Conservation (phyloP, 2,113 vertebrate genomes). For the Gyps fulvus region DNA sequence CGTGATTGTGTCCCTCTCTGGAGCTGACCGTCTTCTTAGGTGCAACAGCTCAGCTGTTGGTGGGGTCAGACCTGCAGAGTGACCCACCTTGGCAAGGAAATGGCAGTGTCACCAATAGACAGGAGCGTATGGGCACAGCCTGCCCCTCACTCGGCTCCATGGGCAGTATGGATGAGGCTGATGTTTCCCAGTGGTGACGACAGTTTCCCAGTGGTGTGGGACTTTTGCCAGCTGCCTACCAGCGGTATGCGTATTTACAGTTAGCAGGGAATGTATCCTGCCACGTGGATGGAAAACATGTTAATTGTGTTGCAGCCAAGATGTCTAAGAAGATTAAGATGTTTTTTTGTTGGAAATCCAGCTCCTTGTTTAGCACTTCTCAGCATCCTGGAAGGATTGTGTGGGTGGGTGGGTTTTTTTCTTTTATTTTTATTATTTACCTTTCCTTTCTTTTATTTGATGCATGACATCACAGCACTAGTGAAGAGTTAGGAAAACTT, state of each 20-base stretch:
- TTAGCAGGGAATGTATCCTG: slow-evolving; percentile 4
- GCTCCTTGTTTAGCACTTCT: slow-evolving; percentile 8
- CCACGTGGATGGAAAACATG: neutral
- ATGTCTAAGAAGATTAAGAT: slow-evolving; percentile 33
- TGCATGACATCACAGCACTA: neutral
- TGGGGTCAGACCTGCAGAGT: neutral
- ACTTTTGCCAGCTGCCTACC: slow-evolving; percentile 2
- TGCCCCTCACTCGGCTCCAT: fast-evolving
- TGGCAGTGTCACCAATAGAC: neutral
- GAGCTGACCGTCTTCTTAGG: neutral
- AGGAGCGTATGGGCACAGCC: neutral
- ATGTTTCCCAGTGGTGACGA: neutral
- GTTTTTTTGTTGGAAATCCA: neutral
- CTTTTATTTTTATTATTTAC: slow-evolving; percentile 18
- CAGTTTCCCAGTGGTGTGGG: neutral
- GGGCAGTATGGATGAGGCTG: neutral
- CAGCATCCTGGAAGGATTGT: neutral
- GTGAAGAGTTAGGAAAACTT: neutral
- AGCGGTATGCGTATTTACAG: neutral
- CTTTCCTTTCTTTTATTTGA: neutral
- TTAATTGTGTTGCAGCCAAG: slow-evolving; percentile 29
- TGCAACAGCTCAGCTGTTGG: neutral
- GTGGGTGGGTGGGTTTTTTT: neutral
- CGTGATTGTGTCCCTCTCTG: fast-evolving
- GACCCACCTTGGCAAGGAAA: neutral